These are phyloP conservation scores for Sturnus vulgaris DNA, from an alignment of 2,113 vertebrate genomes.

Conservation along the genomic window DNA sequence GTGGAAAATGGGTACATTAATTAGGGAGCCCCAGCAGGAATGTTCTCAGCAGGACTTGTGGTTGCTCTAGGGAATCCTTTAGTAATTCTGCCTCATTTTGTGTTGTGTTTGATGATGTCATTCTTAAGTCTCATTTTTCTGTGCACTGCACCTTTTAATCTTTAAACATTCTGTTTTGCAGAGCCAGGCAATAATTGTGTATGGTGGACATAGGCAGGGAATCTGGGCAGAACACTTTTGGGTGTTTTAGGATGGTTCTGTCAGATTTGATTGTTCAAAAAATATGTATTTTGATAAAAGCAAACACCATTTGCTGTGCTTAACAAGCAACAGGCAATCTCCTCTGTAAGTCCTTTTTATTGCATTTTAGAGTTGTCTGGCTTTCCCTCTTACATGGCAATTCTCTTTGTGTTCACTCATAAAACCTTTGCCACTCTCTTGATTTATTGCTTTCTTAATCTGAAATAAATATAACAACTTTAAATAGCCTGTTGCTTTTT, in stretches of 20 bases:
- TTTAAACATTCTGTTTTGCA: not conserved
- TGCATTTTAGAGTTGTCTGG: not conserved
- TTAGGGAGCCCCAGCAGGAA: slow-evolving; percentile 56
- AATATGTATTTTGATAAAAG: not conserved
- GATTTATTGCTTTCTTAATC: slow-evolving; percentile 30
- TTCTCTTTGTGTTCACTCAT: not conserved
- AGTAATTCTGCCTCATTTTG: slow-evolving; percentile 28
- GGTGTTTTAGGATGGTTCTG: not conserved
- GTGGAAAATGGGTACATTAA: slow-evolving; percentile 65
- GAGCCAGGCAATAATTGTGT: not conserved
- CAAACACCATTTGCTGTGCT: slow-evolving; percentile 5
- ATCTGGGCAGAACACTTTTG: not conserved
- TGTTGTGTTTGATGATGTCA: slow-evolving; percentile 47
- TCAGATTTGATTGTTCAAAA: slow-evolving; percentile 6
- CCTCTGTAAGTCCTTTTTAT: not conserved
- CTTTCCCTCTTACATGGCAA: not conserved
- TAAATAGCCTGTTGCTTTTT: not conserved
- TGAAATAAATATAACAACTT: not conserved
- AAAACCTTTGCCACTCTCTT: slow-evolving; percentile 1
- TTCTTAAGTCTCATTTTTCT: slow-evolving; percentile 17
- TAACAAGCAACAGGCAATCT: slow-evolving; percentile 15
- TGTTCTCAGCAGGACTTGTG: not conserved
- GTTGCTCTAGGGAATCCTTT: slow-evolving; percentile 61
- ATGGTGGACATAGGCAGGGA: not conserved
- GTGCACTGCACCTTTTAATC: not conserved